Evolutionary conservation across 2,797 vertebrate species (phyloP).

Genomic region (Pangasius krempfi): DNA sequence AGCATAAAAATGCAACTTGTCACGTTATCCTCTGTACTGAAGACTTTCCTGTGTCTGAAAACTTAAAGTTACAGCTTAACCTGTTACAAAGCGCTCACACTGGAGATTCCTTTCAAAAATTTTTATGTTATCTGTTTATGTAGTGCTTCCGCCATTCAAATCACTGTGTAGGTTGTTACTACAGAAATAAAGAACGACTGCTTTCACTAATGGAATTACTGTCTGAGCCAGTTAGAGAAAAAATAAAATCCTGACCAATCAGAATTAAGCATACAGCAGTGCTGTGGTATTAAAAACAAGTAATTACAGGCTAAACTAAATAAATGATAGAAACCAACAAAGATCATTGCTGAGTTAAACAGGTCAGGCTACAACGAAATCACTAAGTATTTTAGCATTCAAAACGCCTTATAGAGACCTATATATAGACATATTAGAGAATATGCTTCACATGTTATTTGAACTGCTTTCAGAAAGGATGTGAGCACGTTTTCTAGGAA

Average conservation of each 20-base stretch:
- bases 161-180: background rate
- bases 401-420: background rate
- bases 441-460: background rate
- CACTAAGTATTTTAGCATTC: background rate
- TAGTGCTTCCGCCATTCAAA: background rate
- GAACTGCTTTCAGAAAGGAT: background rate
- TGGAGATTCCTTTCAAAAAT: background rate
- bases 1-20: no score
- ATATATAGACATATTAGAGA: background rate
- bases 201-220: background rate
- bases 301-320: background rate
- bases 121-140: background rate
- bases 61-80: no score
- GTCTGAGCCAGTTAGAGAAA: background rate
- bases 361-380: background rate
- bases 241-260: background rate
- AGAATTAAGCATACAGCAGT: background rate
- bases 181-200: background rate
- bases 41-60: no score
- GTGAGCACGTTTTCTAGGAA: background rate
- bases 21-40: no score
- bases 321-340: background rate
- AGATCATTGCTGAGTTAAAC: background rate
- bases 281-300: background rate
- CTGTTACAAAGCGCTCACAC: background rate